These are phyloP conservation scores for Tragelaphus eurycerus DNA, from an alignment of 2,797 vertebrate species.

Conservation along the genomic window DNA sequence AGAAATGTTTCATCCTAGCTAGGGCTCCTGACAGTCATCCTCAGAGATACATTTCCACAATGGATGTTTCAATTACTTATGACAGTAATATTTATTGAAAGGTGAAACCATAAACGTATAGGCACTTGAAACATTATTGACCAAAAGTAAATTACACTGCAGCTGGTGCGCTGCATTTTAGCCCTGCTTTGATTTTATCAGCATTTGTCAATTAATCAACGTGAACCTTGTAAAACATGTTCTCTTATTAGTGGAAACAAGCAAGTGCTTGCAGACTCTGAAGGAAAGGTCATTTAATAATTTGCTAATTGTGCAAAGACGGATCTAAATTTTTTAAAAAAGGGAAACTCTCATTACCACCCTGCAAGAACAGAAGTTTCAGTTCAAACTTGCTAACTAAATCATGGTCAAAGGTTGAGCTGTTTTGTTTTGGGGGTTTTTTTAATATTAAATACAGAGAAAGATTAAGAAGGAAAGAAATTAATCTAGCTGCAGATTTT, in stretches of 20 bases:
- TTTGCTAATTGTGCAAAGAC: conserved; percentile 66
- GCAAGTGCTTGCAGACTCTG: conserved; percentile 53
- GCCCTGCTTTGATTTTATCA: conserved; percentile 71
- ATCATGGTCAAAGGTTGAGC: neutral
- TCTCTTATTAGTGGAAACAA: conserved; percentile 74
- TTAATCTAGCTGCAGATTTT: conserved; percentile 1
- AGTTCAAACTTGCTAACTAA: neutral
- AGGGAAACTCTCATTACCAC: neutral
- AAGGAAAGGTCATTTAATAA: conserved; percentile 68
- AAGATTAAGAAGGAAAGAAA: neutral
- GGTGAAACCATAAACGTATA: conserved; percentile 69
- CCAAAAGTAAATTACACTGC: conserved; percentile 68
- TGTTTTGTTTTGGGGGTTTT: neutral
- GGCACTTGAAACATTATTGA: conserved; percentile 69
- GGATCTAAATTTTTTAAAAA: conserved; percentile 37
- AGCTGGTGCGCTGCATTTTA: conserved; percentile 41
- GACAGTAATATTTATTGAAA: conserved; percentile 68
- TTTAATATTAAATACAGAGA: neutral
- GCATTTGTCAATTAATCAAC: conserved; percentile 78
- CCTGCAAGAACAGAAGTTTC: neutral
- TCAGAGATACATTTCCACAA: conserved; percentile 48
- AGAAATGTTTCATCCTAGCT: neutral
- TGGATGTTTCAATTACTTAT: conserved; percentile 66
- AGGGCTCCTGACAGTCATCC: neutral
- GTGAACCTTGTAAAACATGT: conserved; percentile 73